These are phyloP conservation scores for Aldrovandia affinis DNA, from an alignment of 2,797 vertebrate species.

Conservation along the genomic window DNA sequence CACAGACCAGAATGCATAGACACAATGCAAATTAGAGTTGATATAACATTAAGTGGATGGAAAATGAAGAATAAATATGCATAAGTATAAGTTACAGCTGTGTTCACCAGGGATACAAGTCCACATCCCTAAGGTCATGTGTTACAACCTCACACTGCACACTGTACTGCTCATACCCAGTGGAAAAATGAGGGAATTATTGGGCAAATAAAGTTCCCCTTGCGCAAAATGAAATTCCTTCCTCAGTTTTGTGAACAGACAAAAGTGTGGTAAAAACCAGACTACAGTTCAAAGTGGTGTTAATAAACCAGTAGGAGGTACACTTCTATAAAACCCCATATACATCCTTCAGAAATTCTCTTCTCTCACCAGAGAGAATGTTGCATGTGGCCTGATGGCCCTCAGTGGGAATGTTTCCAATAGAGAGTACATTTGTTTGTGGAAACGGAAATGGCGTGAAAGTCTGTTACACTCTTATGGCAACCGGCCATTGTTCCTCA, in stretches of 20 bases:
- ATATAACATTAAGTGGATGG: background rate
- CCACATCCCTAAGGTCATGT: background rate
- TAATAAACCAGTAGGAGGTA: slow-evolving; percentile 40
- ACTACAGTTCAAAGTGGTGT: slow-evolving; percentile 28
- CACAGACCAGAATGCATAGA: background rate
- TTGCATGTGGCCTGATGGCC: background rate
- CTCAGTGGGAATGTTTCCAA: background rate
- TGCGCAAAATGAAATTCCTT: background rate
- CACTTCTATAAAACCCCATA: slow-evolving; percentile 48
- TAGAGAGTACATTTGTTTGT: background rate
- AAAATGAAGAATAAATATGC: background rate
- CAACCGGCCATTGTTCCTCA: background rate
- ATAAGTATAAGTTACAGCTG: background rate
- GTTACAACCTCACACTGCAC: background rate
- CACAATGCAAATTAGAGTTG: background rate
- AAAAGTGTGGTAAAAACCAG: background rate
- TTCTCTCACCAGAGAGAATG: background rate
- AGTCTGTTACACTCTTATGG: background rate
- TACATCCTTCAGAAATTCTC: slow-evolving; percentile 10
- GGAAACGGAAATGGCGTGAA: background rate
- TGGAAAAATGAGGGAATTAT: background rate
- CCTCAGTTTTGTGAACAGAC: background rate
- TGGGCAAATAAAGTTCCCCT: background rate
- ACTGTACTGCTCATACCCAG: background rate
- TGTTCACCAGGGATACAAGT: background rate